Conservation (phyloP, 2,113 vertebrate species). For the Callionymus lyra region DNA sequence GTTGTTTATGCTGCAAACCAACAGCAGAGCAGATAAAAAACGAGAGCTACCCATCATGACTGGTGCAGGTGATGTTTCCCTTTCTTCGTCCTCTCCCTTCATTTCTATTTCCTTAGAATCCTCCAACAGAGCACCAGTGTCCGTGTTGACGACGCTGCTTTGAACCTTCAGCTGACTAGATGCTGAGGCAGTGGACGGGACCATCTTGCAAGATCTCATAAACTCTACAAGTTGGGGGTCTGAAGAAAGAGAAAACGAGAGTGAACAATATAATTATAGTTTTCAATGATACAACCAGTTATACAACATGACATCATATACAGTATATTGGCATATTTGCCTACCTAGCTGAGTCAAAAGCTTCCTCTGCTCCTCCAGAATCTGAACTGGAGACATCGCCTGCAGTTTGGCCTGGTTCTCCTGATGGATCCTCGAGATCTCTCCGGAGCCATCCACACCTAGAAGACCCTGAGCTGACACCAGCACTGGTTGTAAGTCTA, state of each 20-base stretch:
- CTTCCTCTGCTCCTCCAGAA: slow-evolving; percentile 76
- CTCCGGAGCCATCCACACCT: slow-evolving; percentile 52
- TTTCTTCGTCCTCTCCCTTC: slow-evolving; percentile 39
- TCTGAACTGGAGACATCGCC: slow-evolving; percentile 75
- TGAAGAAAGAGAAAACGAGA: slow-evolving; percentile 48
- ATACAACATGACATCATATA: slow-evolving; percentile 1
- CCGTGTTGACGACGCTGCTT: neutral
- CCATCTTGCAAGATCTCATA: slow-evolving; percentile 67
- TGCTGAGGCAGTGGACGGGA: slow-evolving; percentile 21
- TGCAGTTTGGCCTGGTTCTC: slow-evolving; percentile 79
- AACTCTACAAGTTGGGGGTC: slow-evolving; percentile 84
- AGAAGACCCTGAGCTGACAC: slow-evolving; percentile 80
- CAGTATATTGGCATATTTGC: slow-evolving; percentile 4
- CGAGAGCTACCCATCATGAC: slow-evolving; percentile 58
- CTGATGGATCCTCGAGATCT: slow-evolving; percentile 77
- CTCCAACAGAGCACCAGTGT: neutral
- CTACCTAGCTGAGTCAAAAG: slow-evolving; percentile 82
- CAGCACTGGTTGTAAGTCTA: slow-evolving; percentile 59
- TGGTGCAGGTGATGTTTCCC: slow-evolving; percentile 18
- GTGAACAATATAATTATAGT: slow-evolving; percentile 1
- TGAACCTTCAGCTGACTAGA: slow-evolving; percentile 20
- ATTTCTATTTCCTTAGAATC: slow-evolving; percentile 43
- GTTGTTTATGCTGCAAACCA: neutral
- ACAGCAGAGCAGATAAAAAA: neutral
- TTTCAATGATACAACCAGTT: neutral